These are phyloP conservation scores for Nipponacmea schrenckii DNA, from an alignment of 2,888 invertebrate species.

Conservation along the genomic window DNA sequence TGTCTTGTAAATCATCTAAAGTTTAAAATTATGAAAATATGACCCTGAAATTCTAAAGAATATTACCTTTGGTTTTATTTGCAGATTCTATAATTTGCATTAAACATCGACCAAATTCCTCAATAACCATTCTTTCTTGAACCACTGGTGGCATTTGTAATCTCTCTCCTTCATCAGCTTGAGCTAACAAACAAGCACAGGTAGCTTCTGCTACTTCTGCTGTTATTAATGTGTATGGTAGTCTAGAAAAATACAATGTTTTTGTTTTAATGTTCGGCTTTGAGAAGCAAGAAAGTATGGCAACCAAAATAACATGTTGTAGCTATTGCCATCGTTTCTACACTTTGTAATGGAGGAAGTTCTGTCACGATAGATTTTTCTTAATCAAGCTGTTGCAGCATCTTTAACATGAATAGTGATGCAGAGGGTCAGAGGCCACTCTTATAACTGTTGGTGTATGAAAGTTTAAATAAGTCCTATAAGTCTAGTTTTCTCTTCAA, in stretches of 20 bases:
- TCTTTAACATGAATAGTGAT: no score
- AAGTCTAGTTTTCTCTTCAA: no score
- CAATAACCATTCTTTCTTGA: slow-evolving; percentile 81
- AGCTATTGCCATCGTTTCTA: no score
- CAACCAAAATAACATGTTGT: not conserved
- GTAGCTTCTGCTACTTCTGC: slow-evolving; percentile 95
- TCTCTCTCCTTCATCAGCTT: slow-evolving; percentile 83
- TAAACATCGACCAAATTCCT: slow-evolving; percentile 94
- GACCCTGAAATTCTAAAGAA: no score
- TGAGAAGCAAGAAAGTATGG: not conserved
- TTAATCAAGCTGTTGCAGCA: no score
- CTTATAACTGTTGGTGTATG: no score
- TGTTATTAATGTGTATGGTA: slow-evolving; percentile 91
- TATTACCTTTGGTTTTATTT: slow-evolving; percentile 67
- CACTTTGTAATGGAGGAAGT: no score
- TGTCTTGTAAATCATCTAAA: no score
- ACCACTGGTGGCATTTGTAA: slow-evolving; percentile 75
- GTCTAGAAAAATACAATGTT: slow-evolving; percentile 69
- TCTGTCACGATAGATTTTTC: no score
- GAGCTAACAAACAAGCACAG: slow-evolving; percentile 93
- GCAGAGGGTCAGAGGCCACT: no score
- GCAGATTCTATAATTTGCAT: slow-evolving; percentile 89
- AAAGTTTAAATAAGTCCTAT: no score
- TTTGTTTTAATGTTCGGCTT: not conserved
- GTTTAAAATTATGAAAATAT: no score